Conservation (phyloP, 2,797 vertebrate genomes). For the Parambassis ranga region DNA sequence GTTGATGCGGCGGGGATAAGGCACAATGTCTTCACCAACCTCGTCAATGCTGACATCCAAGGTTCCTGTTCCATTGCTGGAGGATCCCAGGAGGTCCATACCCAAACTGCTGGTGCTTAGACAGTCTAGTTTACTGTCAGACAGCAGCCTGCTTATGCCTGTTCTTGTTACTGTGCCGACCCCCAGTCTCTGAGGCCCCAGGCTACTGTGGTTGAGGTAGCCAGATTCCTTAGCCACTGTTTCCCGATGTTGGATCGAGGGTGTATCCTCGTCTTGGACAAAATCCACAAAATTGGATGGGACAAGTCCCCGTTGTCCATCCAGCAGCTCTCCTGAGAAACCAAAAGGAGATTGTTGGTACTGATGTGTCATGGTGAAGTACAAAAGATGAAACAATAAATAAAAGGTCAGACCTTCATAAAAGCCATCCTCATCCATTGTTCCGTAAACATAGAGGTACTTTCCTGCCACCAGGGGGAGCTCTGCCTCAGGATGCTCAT, state of each 20-base stretch:
- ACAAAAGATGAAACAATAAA: background rate
- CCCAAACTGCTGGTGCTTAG: conserved; percentile 72
- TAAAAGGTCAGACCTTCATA: conserved; percentile 87
- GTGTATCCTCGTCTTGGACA: conserved; percentile 87
- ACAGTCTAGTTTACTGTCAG: conserved; percentile 75
- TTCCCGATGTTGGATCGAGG: conserved; percentile 77
- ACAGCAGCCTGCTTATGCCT: conserved; percentile 70
- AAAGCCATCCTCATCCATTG: conserved; percentile 99
- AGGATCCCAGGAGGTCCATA: conserved; percentile 76
- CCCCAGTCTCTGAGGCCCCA: conserved; percentile 74
- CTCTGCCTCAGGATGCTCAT: conserved; percentile 98
- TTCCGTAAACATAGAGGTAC: conserved; percentile 97
- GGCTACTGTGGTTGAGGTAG: conserved; percentile 85
- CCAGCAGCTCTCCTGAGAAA: conserved; percentile 90
- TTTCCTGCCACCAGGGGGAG: conserved; percentile 96
- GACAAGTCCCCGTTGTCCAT: conserved; percentile 94
- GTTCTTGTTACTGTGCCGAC: conserved; percentile 64
- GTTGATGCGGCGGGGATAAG: conserved; percentile 97
- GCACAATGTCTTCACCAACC: conserved; percentile 97
- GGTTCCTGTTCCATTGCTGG: conserved; percentile 86
- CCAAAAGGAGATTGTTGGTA: conserved; percentile 2
- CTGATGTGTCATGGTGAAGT: background rate
- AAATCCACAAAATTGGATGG: conserved; percentile 99
- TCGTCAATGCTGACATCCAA: conserved; percentile 91
- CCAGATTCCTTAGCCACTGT: conserved; percentile 85